A percentile compares a stretch with the other conserved stretches of the same genome.
Evolutionary conservation across 2,113 vertebrate genomes (phyloP).

Genomic region (Bombycilla garrulus): DNA sequence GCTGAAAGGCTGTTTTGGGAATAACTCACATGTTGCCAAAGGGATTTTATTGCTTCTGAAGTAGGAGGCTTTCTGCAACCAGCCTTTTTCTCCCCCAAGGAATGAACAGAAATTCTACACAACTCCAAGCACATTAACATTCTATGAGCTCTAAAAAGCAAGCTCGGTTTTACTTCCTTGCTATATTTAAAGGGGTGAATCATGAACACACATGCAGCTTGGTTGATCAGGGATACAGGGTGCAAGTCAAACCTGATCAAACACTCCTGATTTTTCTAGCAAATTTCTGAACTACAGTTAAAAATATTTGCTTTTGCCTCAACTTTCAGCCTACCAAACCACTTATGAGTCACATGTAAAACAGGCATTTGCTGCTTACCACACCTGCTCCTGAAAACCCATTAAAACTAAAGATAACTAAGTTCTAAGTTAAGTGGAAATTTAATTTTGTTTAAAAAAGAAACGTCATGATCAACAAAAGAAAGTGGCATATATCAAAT

Average conservation of each 20-base stretch:
- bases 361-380: not conserved
- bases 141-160: not conserved
- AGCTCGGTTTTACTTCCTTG: not conserved
- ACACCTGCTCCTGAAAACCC: not conserved
- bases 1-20: not conserved
- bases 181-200: not conserved
- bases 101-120: not conserved
- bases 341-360: not conserved
- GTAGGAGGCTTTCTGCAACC: not conserved
- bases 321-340: not conserved
- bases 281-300: not conserved
- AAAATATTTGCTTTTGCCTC: not conserved
- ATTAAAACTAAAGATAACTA: not conserved
- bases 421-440: not conserved
- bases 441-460: not conserved
- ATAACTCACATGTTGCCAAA: not conserved
- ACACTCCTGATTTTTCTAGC: not conserved
- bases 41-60: constrained; percentile 24
- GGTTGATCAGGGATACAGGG: not conserved
- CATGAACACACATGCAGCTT: accelerated
- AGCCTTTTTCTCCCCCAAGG: not conserved
- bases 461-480: not conserved
- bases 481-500: not conserved
- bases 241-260: not conserved
- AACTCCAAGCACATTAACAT: not conserved